Evolutionary conservation across 1,140 invertebrate species (phyloP).

Genomic region (Drosophila quadrilineata): DNA sequence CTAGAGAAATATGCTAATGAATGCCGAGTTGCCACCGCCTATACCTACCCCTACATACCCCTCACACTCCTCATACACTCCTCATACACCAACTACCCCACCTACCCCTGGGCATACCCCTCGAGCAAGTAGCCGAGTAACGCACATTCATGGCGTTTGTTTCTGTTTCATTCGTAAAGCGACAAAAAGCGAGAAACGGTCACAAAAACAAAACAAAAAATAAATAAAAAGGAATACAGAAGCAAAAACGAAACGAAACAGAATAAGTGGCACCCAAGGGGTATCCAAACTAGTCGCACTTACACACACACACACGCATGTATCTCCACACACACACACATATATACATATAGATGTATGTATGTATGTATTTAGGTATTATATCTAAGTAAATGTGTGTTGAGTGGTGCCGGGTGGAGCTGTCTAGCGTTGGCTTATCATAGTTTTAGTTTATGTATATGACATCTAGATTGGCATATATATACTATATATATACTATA

Average conservation of each 20-base stretch:
- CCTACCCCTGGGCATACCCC: too few species aligned
- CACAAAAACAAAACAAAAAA: conserved; percentile 59
- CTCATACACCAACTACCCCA: background rate
- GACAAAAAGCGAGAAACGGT: conserved; percentile 36
- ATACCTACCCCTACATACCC: conserved; percentile 10
- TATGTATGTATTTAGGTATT: too few species aligned
- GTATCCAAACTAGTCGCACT: conserved; percentile 36
- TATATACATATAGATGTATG: background rate
- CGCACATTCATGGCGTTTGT: background rate
- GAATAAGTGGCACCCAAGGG: conserved; percentile 71
- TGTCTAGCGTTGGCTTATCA: conserved; percentile 34
- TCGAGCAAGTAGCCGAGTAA: too few species aligned
- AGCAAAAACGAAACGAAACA: conserved; percentile 62
- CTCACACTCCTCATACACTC: too few species aligned
- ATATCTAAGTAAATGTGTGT: too few species aligned
- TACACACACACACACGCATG: conserved; percentile 18
- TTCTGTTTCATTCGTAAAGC: conserved; percentile 10
- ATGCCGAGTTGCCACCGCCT: conserved; percentile 50
- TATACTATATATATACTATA: background rate
- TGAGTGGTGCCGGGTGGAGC: background rate
- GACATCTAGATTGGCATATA: conserved; percentile 20
- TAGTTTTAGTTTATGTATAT: too few species aligned
- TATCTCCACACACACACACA: background rate
- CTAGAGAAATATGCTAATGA: conserved; percentile 77
- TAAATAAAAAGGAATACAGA: too few species aligned